Evolutionary conservation across 2,797 vertebrate genomes (phyloP).

Genomic region (Lateolabrax maculatus): DNA sequence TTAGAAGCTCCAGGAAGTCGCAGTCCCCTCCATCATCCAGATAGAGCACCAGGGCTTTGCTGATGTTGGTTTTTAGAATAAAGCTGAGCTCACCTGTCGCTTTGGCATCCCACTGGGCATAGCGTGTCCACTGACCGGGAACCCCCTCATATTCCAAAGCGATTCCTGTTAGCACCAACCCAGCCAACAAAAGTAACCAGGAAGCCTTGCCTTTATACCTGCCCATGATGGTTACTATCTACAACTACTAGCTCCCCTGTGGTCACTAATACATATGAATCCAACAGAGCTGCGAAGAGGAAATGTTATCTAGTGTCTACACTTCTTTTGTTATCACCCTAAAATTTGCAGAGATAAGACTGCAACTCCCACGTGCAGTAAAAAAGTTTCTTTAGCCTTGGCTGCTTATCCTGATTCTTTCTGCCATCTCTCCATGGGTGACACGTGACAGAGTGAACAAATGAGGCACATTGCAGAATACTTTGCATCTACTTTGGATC

Average conservation of each 20-base stretch:
- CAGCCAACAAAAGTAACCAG: conserved; percentile 72
- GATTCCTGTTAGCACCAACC: conserved; percentile 71
- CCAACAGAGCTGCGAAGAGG: conserved; percentile 54
- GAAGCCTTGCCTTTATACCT: conserved; percentile 64
- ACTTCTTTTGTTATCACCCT: conserved; percentile 36
- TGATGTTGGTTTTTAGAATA: conserved; percentile 91
- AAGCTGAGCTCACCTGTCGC: conserved; percentile 92
- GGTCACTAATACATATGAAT: conserved; percentile 67
- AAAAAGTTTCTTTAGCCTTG: conserved; percentile 69
- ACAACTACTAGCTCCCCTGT: conserved; percentile 54
- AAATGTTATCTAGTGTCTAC: conserved; percentile 41
- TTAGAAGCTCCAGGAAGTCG: conserved; percentile 94
- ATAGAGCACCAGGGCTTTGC: conserved; percentile 92
- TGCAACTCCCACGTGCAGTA: conserved; percentile 52
- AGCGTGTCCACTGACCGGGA: conserved; percentile 96
- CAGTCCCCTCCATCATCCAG: conserved; percentile 96
- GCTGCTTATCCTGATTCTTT: conserved; percentile 80
- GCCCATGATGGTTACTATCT: conserved; percentile 77
- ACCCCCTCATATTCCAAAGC: conserved; percentile 92
- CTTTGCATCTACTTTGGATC: conserved; percentile 71
- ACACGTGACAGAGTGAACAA: conserved; percentile 64
- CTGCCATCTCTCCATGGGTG: conserved; percentile 78
- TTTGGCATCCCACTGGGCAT: conserved; percentile 90
- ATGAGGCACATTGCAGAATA: conserved; percentile 61
- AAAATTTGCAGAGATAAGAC: conserved; percentile 56